A percentile compares a stretch with the other conserved stretches of the same genome.
Conservation (phyloP, 2,888 invertebrate genomes). For the Zaprionus lineosus region DNA sequence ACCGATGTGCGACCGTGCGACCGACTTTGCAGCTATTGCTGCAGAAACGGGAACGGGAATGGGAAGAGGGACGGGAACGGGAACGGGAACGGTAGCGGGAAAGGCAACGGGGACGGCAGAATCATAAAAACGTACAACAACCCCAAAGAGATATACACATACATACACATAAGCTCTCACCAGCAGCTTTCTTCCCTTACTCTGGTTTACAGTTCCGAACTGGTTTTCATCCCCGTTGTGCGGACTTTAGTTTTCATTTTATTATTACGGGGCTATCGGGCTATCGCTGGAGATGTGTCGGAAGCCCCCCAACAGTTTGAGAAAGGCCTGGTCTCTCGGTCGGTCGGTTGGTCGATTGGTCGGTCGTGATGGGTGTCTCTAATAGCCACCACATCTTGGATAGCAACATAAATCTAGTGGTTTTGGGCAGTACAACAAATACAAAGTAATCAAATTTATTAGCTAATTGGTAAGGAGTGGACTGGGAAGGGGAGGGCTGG, state of each 20-base stretch:
- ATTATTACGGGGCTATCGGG: conserved; percentile 49
- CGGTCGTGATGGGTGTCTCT: no score
- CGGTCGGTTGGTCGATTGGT: no score
- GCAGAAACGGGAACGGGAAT: conserved; percentile 20
- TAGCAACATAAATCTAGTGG: not conserved
- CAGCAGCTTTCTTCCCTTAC: conserved; percentile 68
- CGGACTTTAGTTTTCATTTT: conserved; percentile 65
- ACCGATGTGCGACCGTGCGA: conserved; percentile 54
- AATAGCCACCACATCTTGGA: conserved; percentile 4
- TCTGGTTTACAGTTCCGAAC: conserved; percentile 49
- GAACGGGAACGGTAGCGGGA: no score
- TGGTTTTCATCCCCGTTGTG: conserved; percentile 70
- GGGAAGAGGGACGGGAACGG: no score
- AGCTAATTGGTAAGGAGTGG: conserved; percentile 32
- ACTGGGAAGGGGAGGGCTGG: not conserved
- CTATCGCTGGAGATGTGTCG: conserved; percentile 46
- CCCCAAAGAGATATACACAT: conserved; percentile 39
- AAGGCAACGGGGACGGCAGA: no score
- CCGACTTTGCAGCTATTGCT: conserved; percentile 49
- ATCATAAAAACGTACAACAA: conserved; percentile 38
- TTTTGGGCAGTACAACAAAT: conserved; percentile 16
- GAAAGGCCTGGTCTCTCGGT: conserved; percentile 9
- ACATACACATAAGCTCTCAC: conserved; percentile 34
- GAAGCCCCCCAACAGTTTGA: conserved; percentile 16
- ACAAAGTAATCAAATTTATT: conserved; percentile 51